Evolutionary conservation across 2,113 vertebrate genomes (phyloP).

Genomic region (Oncorhynchus kisutch): DNA sequence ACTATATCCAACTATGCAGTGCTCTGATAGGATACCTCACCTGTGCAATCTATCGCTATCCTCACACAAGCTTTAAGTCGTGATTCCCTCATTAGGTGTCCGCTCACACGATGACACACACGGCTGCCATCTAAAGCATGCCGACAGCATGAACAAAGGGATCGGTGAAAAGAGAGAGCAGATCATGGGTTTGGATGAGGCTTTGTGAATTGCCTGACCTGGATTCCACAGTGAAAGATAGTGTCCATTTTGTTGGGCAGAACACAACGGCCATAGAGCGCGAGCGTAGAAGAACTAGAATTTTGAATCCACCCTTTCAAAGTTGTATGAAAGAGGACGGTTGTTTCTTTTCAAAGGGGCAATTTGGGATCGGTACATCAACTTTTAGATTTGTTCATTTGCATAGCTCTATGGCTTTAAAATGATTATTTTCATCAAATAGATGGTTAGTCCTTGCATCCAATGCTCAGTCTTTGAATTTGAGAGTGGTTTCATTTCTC

Average conservation of each 20-base stretch:
- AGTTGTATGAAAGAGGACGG: neutral
- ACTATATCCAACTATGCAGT: neutral
- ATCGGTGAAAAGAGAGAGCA: constrained; percentile 27
- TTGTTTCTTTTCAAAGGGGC: neutral
- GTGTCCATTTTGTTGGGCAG: constrained; percentile 16
- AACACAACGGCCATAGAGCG: neutral
- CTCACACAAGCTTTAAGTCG: constrained; percentile 4
- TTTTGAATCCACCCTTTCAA: neutral
- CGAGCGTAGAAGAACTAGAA: neutral
- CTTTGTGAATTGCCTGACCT: constrained; percentile 49
- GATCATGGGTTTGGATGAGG: constrained; percentile 42
- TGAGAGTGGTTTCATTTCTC: no score
- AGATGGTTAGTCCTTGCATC: neutral
- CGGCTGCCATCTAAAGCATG: constrained; percentile 32
- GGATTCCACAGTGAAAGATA: constrained; percentile 21
- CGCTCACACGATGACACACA: constrained; percentile 25
- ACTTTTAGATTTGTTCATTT: no score
- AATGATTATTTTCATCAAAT: neutral
- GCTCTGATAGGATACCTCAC: neutral
- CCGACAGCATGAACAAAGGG: constrained; percentile 35
- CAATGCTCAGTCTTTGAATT: no score
- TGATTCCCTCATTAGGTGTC: constrained; percentile 30
- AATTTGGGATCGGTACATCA: no score
- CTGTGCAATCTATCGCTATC: neutral
- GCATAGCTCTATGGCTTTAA: no score